Conservation (phyloP, 2,113 vertebrate species). For the Phalacrocorax carbo region DNA sequence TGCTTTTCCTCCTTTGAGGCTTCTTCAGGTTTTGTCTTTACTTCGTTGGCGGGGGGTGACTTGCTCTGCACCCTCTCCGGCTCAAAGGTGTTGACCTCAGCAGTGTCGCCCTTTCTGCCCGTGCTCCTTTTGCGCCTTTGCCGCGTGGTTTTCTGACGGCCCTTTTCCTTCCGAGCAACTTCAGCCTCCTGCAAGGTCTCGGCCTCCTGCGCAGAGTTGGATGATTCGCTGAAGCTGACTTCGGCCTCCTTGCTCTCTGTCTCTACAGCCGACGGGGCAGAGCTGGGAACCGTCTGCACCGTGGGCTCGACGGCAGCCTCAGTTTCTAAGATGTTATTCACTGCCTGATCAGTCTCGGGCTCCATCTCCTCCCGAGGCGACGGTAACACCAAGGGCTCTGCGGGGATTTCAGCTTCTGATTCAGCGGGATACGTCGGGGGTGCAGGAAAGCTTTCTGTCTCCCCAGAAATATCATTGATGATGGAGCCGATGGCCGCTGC, state of each 20-base stretch:
- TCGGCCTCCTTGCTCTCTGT: slow-evolving; percentile 75
- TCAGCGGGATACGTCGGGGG: slow-evolving; percentile 72
- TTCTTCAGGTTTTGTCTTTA: slow-evolving; percentile 31
- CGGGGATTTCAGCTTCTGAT: slow-evolving; percentile 60
- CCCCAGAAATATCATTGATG: slow-evolving; percentile 86
- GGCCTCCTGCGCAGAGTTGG: slow-evolving; percentile 62
- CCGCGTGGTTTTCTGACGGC: slow-evolving; percentile 80
- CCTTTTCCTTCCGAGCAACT: slow-evolving; percentile 82
- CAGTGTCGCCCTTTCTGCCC: slow-evolving; percentile 70
- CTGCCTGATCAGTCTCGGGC: slow-evolving; percentile 80
- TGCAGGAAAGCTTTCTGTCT: slow-evolving; percentile 85
- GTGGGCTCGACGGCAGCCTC: slow-evolving; percentile 52
- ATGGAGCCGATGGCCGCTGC: slow-evolving; percentile 97
- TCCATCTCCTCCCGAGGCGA: slow-evolving; percentile 82
- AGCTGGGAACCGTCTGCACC: not conserved
- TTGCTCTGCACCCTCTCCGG: slow-evolving; percentile 58
- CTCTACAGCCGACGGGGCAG: not conserved
- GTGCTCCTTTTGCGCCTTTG: slow-evolving; percentile 81
- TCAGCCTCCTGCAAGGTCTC: slow-evolving; percentile 72
- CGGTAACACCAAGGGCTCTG: slow-evolving; percentile 73
- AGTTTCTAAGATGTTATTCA: slow-evolving; percentile 78
- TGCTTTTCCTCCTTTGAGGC: slow-evolving; percentile 52
- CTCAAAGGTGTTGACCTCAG: slow-evolving; percentile 65
- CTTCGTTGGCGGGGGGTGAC: slow-evolving; percentile 21
- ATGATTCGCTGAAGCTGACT: slow-evolving; percentile 59